Evolutionary conservation across 2,888 invertebrate genomes (phyloP), one percentile per base, ranked within the genome.

Genomic region (Lamproptera curius): DNA sequence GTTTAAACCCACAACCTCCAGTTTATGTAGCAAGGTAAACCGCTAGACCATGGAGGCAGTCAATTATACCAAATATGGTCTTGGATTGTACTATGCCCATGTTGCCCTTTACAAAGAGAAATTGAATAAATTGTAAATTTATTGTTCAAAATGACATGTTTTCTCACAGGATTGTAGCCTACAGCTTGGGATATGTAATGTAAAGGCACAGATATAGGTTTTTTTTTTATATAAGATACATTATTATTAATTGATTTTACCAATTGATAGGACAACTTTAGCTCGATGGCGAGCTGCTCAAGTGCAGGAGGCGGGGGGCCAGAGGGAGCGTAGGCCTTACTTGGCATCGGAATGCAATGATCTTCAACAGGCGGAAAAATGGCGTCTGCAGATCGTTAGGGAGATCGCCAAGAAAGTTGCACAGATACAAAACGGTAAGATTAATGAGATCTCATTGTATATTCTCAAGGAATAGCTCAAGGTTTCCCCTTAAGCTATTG

Each of bases 341-440:
- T 87, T 98, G 37, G 99, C 99, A 0, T 96, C 97, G 0, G 97
- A 99, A 70, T 99, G 99, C 84, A 93, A 93, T 58, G 96, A 96
- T 69, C 77, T 99, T 28, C 92, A 93, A 31, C 96, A 97, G 71
- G 96, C 97, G 26, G 98, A 99, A 73, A 97, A 97, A 85, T 99
- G 97, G 94, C 90, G 99, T 55, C 90, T 97, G 77, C 98, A 99
- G 76, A 97, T 99, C 51, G 96, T 99, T 46, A 90, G 98, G 47
- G 99, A 99, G 83, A 95, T 99, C 34, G 97, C 99, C 0, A 96
- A 97, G 70, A 99, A 99, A 89, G 99, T 99, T 0, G 96, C 99
- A 1, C 97, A 98, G 80, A 99, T 99, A 73, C 99, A 99, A 76
- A 99, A 99, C 84, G 97, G 94, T 94, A 63, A 56, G 65, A 54